Percentiles rank a stretch among this genome's conserved stretches.
phyloP scores from a whole-genome alignment of 1,140 invertebrate genomes.

The Drosophila dunni region DNA sequence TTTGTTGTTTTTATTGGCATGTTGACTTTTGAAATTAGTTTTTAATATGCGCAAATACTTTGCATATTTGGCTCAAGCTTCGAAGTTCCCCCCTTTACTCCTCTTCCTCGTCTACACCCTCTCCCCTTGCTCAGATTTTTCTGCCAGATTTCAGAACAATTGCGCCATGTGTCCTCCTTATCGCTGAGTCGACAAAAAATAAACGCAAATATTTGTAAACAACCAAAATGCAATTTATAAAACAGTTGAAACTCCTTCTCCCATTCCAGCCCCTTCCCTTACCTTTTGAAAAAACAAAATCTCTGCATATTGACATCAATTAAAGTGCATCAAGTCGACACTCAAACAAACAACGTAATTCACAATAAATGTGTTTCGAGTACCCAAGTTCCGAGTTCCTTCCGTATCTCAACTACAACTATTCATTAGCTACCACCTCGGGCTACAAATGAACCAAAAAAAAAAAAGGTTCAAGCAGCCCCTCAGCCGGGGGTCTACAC shows the following conservation, averaged over 20 bases:
- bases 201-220: conserved; percentile 78
- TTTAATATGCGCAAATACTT: conserved; percentile 83
- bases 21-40: conserved; percentile 83
- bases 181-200: conserved; percentile 35
- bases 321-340: conserved; percentile 82
- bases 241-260: conserved; percentile 34
- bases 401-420: conserved; percentile 55
- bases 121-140: conserved; percentile 5
- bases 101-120: neutral
- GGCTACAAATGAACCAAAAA: conserved; percentile 16
- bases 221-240: conserved; percentile 67
- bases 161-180: conserved; percentile 70
- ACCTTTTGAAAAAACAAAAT: conserved; percentile 44
- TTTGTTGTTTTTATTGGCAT: conserved; percentile 80
- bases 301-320: conserved; percentile 83
- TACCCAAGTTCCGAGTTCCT: conserved; percentile 26
- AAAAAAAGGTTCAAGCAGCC: conserved; percentile 64
- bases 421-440: conserved; percentile 74
- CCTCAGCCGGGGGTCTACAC: conserved; percentile 43
- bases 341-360: conserved; percentile 82
- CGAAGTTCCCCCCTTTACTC: too few species aligned
- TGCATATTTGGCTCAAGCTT: conserved; percentile 71
- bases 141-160: conserved; percentile 33
- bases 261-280: neutral
- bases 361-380: conserved; percentile 78